Evolutionary conservation across 1,140 invertebrate species (phyloP).

Genomic region (Phocides pigmalion): DNA sequence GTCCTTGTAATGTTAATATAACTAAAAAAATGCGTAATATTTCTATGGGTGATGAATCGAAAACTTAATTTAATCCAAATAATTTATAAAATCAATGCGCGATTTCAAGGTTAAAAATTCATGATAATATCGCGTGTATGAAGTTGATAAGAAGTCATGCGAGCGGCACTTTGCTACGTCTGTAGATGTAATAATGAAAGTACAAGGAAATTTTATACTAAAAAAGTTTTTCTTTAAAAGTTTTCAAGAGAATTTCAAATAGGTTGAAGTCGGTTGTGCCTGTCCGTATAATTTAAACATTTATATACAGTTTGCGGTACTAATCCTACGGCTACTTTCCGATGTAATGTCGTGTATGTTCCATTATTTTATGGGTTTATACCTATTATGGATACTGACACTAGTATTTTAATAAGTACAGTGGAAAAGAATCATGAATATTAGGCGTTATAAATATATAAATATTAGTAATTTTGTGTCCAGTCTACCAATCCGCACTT

Average conservation of each 20-base stretch:
- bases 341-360: constrained; percentile 21
- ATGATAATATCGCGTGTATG: constrained; percentile 15
- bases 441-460: too few relatives aligned
- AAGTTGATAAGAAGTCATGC: background rate
- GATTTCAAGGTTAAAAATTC: constrained; percentile 8
- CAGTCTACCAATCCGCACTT: too few relatives aligned
- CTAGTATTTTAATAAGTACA: background rate
- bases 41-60: background rate
- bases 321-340: constrained; percentile 19
- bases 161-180: constrained; percentile 9
- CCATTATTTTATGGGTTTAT: constrained; percentile 7
- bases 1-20: too few relatives aligned
- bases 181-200: constrained; percentile 13
- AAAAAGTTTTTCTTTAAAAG: constrained; percentile 14
- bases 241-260: constrained; percentile 31
- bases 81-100: background rate
- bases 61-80: background rate
- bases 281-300: constrained; percentile 47
- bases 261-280: constrained; percentile 12
- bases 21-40: constrained; percentile 23
- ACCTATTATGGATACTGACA: background rate
- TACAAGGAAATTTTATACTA: constrained; percentile 4
- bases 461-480: too few relatives aligned
- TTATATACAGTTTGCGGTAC: constrained; percentile 43
- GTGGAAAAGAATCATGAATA: too few relatives aligned